Evolutionary conservation across 2,797 vertebrate genomes (phyloP), one percentile per base, ranked within the genome.

Genomic region (Parauchenoglanis punctatus): DNA sequence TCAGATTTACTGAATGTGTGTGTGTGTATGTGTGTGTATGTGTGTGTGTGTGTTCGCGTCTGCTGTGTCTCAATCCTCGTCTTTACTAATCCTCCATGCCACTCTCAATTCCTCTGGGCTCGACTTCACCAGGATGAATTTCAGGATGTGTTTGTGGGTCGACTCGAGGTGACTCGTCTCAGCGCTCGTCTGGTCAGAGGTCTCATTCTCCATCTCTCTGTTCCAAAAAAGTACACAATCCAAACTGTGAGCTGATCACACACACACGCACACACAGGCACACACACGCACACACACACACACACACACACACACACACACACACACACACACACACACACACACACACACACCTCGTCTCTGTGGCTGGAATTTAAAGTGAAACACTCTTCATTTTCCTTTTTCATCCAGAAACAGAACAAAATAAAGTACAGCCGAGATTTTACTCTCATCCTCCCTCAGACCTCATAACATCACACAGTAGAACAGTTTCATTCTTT

Each of bases 71-170:
- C 78, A 81, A 44, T 82, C 59, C 61, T 63, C 6, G 8, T 54
- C 58, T 46, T 58, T 13, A 61, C 56, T 23, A 63, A 63, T 63
- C 89, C 86, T 87, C 58, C 28, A 81, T 87, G 85, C 84, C 84
- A 80, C 63, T 68, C 68, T 83, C 61, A 28, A 46, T 72, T 91
- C 87, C 87, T 81, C 35, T 28, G n/a, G 44, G 58, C 70, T 88
- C 7, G 70, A 68, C 83, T 76, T 89, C 86, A 85, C 56, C 18
- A 61, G 80, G 68, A 80, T 85, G 68, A 89, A 86, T 89, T 86
- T 91, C 78, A 67, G 75, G 63, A 67, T 87, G 85, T 87, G 80
- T 90, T 83, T 86, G 84, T 88, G 89, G 78, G 84, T 65, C 84
- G 63, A n/a, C 61, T 76, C 52, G 49, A 89, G 88, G 89, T 89